Conservation (phyloP, 2,888 invertebrate species). For the Netelia fuscicornis region DNA sequence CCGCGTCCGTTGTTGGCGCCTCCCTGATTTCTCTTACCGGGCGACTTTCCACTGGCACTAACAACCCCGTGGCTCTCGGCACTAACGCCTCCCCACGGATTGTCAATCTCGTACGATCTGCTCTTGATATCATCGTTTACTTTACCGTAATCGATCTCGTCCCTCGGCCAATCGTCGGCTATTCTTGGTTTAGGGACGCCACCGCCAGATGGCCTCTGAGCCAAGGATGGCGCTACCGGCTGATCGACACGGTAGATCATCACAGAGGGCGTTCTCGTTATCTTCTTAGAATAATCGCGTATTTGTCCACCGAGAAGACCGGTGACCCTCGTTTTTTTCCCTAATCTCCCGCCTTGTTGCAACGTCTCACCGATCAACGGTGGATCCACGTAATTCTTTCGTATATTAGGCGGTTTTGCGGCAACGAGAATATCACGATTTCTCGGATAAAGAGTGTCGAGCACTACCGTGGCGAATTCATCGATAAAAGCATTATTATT, state of each 20-base stretch:
- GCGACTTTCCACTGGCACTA: constrained; percentile 38
- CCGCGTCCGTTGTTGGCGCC: constrained; percentile 75
- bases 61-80: constrained; percentile 6
- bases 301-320: neutral
- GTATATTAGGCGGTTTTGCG: constrained; percentile 24
- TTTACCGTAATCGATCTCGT: neutral
- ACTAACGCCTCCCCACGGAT: neutral
- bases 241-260: constrained; percentile 43
- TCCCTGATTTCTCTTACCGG: constrained; percentile 62
- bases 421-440: constrained; percentile 45
- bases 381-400: neutral
- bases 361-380: neutral
- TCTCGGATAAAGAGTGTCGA: constrained; percentile 65
- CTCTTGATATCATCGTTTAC: neutral
- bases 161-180: neutral
- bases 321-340: constrained; percentile 29
- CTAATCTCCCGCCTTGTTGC: constrained; percentile 12
- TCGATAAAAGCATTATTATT: constrained; percentile 60
- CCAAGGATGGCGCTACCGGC: neutral
- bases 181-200: neutral
- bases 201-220: neutral
- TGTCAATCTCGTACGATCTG: neutral
- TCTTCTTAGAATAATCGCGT: constrained; percentile 41
- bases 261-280: constrained; percentile 25
- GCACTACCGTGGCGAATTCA: constrained; percentile 65